A percentile compares a stretch with the other conserved stretches of the same genome.
Conservation (phyloP, 2,888 invertebrate genomes). For the Drosophila affinis region DNA sequence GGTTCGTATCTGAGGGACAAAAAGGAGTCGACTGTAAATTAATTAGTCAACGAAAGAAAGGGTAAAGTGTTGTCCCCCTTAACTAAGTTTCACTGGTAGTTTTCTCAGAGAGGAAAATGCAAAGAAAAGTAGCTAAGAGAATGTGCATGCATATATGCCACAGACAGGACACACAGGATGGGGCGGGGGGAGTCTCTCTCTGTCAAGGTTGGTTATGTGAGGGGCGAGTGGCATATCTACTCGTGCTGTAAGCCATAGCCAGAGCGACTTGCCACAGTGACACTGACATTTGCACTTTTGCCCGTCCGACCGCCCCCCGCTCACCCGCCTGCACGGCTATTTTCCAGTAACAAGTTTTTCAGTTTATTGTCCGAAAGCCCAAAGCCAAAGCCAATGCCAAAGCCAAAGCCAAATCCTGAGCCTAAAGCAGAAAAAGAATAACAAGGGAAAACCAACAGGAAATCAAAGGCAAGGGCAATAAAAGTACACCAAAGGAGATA, state of each 20-base stretch:
- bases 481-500: not conserved
- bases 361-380: conserved; percentile 61
- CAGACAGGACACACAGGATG: not conserved
- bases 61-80: conserved; percentile 2
- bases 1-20: conserved; percentile 84
- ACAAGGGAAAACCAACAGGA: conserved; percentile 22
- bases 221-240: conserved; percentile 62
- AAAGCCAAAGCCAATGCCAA: conserved; percentile 42
- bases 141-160: not conserved
- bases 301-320: not conserved
- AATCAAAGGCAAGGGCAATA: conserved; percentile 1
- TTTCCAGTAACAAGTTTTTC: conserved; percentile 62
- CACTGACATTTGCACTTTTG: conserved; percentile 42
- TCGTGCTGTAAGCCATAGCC: conserved; percentile 43
- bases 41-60: conserved; percentile 18
- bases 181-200: conserved; percentile 8
- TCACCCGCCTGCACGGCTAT: conserved; percentile 28
- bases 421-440: conserved; percentile 50
- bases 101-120: conserved; percentile 14
- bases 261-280: conserved; percentile 37
- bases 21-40: conserved; percentile 23
- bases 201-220: conserved; percentile 18
- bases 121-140: conserved; percentile 15
- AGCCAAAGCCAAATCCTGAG: conserved; percentile 57
- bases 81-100: conserved; percentile 19